Evolutionary conservation across 2,888 invertebrate genomes (phyloP).

Genomic region (Mycalesis mineus): DNA sequence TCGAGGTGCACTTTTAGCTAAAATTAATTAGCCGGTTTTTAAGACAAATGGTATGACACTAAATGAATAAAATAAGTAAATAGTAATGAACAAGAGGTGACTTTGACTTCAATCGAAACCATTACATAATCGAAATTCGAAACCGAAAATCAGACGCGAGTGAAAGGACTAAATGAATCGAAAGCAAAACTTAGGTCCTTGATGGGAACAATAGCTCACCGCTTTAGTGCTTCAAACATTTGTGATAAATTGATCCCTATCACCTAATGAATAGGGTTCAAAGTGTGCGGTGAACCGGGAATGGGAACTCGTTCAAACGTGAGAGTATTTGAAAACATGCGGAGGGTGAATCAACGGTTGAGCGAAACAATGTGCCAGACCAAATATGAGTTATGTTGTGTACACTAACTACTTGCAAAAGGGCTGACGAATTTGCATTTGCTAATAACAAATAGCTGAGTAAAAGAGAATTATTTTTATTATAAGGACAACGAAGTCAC

Average conservation of each 20-base stretch:
- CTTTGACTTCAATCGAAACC: neutral
- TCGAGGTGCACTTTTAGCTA: too few species aligned
- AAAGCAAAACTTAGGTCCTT: conserved; percentile 29
- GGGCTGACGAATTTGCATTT: neutral
- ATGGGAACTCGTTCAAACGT: conserved; percentile 29
- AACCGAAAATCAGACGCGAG: conserved; percentile 25
- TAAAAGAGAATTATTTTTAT: too few species aligned
- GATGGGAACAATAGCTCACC: conserved; percentile 27
- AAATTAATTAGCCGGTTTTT: too few species aligned
- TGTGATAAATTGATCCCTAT: conserved; percentile 2
- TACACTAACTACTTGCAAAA: neutral
- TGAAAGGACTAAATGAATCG: conserved; percentile 25
- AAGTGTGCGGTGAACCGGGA: conserved; percentile 1
- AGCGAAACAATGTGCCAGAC: conserved; percentile 30
- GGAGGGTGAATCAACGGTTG: conserved; percentile 32
- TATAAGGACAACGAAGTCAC: too few species aligned
- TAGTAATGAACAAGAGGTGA: neutral
- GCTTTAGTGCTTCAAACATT: conserved; percentile 13
- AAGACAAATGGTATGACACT: too few species aligned
- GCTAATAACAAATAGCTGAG: too few species aligned
- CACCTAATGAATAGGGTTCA: neutral
- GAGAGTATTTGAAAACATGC: conserved; percentile 38
- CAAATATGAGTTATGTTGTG: conserved; percentile 15
- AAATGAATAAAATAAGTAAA: too few species aligned
- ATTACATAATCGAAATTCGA: conserved; percentile 12